A percentile compares a stretch with the other conserved stretches of the same genome.
Conservation (phyloP, 1,140 invertebrate species). For the Nasonia vitripennis region DNA sequence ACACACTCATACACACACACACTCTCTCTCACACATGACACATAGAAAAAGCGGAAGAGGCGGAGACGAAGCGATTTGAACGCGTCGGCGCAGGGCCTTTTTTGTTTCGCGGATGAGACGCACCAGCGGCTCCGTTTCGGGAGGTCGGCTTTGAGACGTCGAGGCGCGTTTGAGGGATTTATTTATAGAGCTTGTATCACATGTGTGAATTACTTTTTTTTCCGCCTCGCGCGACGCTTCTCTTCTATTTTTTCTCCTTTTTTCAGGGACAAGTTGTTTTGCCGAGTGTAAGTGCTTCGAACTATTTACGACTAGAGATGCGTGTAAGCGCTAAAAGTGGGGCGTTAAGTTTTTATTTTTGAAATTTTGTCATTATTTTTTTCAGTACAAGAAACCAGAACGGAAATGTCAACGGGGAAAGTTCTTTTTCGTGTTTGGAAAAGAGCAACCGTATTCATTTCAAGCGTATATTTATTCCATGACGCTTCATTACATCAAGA, state of each 20-base stretch:
- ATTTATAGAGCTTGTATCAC: slow-evolving; percentile 42
- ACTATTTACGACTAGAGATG: slow-evolving; percentile 2
- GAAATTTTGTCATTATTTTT: slow-evolving; percentile 14
- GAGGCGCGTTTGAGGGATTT: slow-evolving; percentile 45
- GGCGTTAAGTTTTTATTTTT: background rate
- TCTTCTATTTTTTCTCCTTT: background rate
- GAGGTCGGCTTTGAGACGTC: slow-evolving; percentile 18
- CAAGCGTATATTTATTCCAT: too few relatives aligned
- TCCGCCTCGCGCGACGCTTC: background rate
- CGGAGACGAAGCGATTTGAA: background rate
- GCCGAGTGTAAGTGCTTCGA: slow-evolving; percentile 24
- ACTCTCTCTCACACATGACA: too few relatives aligned
- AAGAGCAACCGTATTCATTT: too few relatives aligned
- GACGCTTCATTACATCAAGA: too few relatives aligned
- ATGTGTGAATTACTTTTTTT: slow-evolving; percentile 41
- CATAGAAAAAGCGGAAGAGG: background rate
- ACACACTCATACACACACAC: too few relatives aligned
- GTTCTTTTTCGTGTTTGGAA: too few relatives aligned
- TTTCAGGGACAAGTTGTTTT: slow-evolving; percentile 24
- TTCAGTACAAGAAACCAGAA: background rate
- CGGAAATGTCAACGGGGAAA: too few relatives aligned
- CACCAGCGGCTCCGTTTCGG: background rate
- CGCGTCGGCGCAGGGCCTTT: slow-evolving; percentile 15
- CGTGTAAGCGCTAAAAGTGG: background rate
- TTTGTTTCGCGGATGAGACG: slow-evolving; percentile 16